These are phyloP conservation scores for Sinocyclocheilus rhinocerous DNA, from an alignment of 2,113 vertebrate genomes.

Conservation along the genomic window DNA sequence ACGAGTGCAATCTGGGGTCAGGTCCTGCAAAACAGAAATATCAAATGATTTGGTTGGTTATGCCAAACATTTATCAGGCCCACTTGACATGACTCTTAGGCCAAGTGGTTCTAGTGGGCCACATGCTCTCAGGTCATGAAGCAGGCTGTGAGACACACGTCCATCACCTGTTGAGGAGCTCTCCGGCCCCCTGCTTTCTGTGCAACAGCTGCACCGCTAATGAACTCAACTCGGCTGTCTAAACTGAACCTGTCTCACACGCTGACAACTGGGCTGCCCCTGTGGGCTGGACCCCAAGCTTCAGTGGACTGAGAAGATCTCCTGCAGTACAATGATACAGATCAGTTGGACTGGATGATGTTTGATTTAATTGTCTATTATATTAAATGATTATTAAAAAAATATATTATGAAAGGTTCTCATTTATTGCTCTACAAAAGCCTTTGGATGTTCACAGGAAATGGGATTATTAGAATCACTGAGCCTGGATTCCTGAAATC, in stretches of 20 bases:
- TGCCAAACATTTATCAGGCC: conserved; percentile 58
- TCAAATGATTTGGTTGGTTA: conserved; percentile 62
- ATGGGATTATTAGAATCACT: not conserved
- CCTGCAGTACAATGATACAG: not conserved
- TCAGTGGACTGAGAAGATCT: not conserved
- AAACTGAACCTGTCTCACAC: conserved; percentile 55
- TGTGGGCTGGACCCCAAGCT: not conserved
- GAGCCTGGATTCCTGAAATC: not conserved
- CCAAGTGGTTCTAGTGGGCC: conserved; percentile 15
- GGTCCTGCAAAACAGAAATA: conserved; percentile 35
- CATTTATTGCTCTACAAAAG: not conserved
- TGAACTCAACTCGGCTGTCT: conserved; percentile 54
- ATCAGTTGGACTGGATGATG: not conserved
- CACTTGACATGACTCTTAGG: conserved; percentile 34
- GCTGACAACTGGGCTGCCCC: conserved; percentile 28
- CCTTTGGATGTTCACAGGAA: not conserved
- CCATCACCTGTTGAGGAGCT: conserved; percentile 71
- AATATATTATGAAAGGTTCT: not conserved
- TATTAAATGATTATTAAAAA: not conserved
- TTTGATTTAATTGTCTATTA: not conserved
- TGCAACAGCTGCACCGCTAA: conserved; percentile 65
- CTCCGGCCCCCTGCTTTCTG: conserved; percentile 56
- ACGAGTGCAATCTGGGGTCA: conserved; percentile 36
- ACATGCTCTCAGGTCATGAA: conserved; percentile 35
- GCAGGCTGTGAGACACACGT: conserved; percentile 53